Conservation (phyloP, 2,797 vertebrate genomes). For the Coendou prehensilis region DNA sequence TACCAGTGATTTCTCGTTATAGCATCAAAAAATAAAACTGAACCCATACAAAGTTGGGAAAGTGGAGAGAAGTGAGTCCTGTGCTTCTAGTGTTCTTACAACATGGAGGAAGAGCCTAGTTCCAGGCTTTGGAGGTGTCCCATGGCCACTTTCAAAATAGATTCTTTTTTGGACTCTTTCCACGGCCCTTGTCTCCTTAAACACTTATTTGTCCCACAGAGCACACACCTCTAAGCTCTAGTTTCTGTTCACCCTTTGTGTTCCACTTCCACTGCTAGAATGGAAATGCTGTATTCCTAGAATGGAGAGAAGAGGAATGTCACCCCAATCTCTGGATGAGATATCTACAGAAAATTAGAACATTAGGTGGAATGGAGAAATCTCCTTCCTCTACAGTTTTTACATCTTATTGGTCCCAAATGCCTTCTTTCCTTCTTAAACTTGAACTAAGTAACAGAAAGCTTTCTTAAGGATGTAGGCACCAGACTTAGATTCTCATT, state of each 20-base stretch:
- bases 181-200: background rate
- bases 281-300: background rate
- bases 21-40: background rate
- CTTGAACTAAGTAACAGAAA: conserved; percentile 41
- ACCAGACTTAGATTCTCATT: background rate
- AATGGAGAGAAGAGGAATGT: background rate
- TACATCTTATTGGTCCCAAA: background rate
- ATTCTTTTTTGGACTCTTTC: background rate
- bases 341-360: conserved; percentile 24
- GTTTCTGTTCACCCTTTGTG: background rate
- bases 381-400: background rate
- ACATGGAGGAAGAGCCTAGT: background rate
- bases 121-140: background rate
- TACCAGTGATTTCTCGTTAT: background rate
- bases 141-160: background rate
- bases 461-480: background rate
- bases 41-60: background rate
- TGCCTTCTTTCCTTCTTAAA: background rate
- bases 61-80: background rate
- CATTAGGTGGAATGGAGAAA: background rate
- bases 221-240: background rate
- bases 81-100: background rate
- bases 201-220: background rate
- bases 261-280: background rate
- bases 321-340: background rate